These are phyloP conservation scores for Spodoptera frugiperda DNA, from an alignment of 1,140 invertebrate genomes.

Conservation along the genomic window DNA sequence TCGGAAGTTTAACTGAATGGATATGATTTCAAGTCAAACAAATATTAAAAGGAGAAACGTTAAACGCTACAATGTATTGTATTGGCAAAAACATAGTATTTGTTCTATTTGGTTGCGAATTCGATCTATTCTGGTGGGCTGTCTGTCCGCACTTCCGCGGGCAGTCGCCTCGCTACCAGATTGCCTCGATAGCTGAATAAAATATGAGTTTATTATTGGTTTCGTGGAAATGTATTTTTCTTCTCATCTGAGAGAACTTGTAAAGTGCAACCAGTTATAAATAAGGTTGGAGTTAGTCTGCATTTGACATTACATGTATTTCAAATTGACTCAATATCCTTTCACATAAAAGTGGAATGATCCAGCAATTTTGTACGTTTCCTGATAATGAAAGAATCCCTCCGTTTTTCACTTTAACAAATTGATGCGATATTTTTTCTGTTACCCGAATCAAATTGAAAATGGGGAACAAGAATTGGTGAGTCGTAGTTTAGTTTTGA, in stretches of 20 bases:
- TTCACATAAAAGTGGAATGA: too few species aligned
- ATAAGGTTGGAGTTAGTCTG: too few species aligned
- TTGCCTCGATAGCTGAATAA: slow-evolving; percentile 6
- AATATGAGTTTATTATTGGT: slow-evolving; percentile 13
- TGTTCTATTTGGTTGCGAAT: background rate
- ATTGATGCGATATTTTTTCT: too few species aligned
- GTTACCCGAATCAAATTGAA: background rate
- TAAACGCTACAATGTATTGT: too few species aligned
- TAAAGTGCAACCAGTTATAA: background rate
- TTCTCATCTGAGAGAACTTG: background rate
- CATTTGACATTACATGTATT: too few species aligned
- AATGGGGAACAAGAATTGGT: background rate
- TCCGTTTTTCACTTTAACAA: too few species aligned
- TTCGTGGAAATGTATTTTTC: slow-evolving; percentile 15
- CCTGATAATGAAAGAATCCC: too few species aligned
- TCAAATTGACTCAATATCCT: too few species aligned
- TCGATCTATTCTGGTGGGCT: background rate
- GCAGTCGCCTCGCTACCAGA: background rate
- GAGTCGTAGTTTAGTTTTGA: background rate
- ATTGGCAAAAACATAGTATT: background rate
- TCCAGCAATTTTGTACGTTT: too few species aligned
- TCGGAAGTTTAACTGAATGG: too few species aligned
- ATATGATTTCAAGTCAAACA: too few species aligned
- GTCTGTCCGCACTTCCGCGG: slow-evolving; percentile 9
- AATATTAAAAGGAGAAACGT: too few species aligned